Conservation (phyloP, 2,888 invertebrate genomes). For the Drosophila borealis region DNA sequence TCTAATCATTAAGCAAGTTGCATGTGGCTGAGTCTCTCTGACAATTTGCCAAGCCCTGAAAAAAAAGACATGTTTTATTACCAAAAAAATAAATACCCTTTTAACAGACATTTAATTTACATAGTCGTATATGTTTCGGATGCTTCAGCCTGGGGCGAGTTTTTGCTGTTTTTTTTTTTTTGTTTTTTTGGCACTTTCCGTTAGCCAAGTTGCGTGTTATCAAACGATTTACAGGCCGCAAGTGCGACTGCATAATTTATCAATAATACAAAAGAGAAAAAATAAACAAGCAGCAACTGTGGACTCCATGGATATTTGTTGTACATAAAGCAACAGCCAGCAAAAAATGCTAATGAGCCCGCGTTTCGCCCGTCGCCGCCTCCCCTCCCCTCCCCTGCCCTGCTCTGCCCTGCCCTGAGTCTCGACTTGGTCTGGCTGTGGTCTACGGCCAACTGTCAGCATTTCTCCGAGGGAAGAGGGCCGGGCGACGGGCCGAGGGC, state of each 20-base stretch:
- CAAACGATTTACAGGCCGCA: conserved; percentile 77
- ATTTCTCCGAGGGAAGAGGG: conserved; percentile 21
- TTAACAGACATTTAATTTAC: conserved; percentile 57
- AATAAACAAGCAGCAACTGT: conserved; percentile 31
- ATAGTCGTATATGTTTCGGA: conserved; percentile 35
- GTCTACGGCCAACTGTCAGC: conserved; percentile 66
- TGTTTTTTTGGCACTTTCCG: conserved; percentile 71
- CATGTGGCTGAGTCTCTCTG: not conserved
- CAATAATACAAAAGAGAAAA: conserved; percentile 61
- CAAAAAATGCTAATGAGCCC: conserved; percentile 73
- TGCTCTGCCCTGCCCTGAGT: not conserved
- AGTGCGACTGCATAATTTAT: conserved; percentile 79
- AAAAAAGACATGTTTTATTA: conserved; percentile 13
- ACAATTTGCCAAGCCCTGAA: conserved; percentile 19
- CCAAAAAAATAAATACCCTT: conserved; percentile 31
- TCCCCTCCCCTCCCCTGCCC: conserved; percentile 11
- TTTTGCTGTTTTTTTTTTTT: conserved; percentile 18
- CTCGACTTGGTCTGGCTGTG: conserved; percentile 47
- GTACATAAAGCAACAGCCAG: conserved; percentile 69
- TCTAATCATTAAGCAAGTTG: conserved; percentile 16
- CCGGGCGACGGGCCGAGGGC: conserved; percentile 17
- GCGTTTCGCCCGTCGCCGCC: conserved; percentile 17
- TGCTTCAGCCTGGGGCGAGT: conserved; percentile 5
- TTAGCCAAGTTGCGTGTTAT: conserved; percentile 75
- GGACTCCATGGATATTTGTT: conserved; percentile 50